phyloP scores from a whole-genome alignment of 2,888 invertebrate species.

The Xestia sexstrigata region DNA sequence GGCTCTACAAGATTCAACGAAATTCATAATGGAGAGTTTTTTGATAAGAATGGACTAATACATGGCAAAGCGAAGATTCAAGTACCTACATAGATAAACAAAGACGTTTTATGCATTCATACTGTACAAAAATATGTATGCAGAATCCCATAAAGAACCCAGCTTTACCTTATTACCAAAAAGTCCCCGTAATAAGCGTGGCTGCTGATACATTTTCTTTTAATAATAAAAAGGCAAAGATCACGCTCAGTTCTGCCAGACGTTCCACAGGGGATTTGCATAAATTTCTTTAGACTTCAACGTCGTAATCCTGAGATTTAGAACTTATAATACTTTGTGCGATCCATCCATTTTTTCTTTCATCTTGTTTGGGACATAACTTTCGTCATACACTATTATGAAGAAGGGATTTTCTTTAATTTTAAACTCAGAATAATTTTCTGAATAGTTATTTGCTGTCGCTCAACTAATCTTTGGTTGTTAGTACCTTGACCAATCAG shows the following conservation, averaged over 20 bases:
- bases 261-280: slow-evolving; percentile 55
- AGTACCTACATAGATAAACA: background rate
- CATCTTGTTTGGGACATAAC: slow-evolving; percentile 37
- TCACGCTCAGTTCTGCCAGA: slow-evolving; percentile 40
- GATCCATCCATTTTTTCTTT: slow-evolving; percentile 38
- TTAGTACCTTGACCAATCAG: slow-evolving; percentile 48
- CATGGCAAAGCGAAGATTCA: background rate
- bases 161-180: slow-evolving; percentile 16
- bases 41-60: background rate
- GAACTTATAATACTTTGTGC: slow-evolving; percentile 55
- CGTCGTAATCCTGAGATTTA: slow-evolving; percentile 55
- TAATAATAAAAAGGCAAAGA: slow-evolving; percentile 51
- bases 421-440: slow-evolving; percentile 28
- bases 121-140: slow-evolving; percentile 14
- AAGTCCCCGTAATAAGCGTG: slow-evolving; percentile 27
- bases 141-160: slow-evolving; percentile 13
- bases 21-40: background rate
- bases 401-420: slow-evolving; percentile 24
- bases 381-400: slow-evolving; percentile 16
- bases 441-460: slow-evolving; percentile 20
- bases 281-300: slow-evolving; percentile 57
- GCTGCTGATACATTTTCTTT: slow-evolving; percentile 44
- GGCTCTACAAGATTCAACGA: background rate
- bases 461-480: slow-evolving; percentile 8
- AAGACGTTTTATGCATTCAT: slow-evolving; percentile 18